A percentile compares a stretch with the other conserved stretches of the same genome.
phyloP scores from a whole-genome alignment of 2,113 vertebrate species.

The Scatophagus argus region DNA sequence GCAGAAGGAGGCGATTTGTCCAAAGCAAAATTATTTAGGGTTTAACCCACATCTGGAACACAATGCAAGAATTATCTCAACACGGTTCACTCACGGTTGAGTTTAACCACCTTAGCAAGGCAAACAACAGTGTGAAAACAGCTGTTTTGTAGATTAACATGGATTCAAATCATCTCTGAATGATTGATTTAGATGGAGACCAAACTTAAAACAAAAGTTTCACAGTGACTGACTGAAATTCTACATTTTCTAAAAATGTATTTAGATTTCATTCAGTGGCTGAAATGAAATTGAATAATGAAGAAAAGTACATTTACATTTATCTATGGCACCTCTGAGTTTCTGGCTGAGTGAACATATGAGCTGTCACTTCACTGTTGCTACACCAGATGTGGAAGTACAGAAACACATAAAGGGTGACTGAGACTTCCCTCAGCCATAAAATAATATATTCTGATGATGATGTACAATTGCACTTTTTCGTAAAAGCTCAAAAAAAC shows the following conservation, averaged over 20 bases:
- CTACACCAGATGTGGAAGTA: conserved; percentile 15
- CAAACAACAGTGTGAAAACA: conserved; percentile 25
- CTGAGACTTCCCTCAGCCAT: neutral
- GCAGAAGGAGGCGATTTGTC: conserved; percentile 19
- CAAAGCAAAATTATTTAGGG: conserved; percentile 19
- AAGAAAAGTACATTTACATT: conserved; percentile 15
- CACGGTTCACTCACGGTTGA: conserved; percentile 5
- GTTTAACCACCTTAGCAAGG: conserved; percentile 44
- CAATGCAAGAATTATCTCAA: conserved; percentile 2
- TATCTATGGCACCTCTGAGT: conserved; percentile 63
- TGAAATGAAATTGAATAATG: neutral
- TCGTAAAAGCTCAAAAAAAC: conserved; percentile 9
- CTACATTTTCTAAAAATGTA: neutral
- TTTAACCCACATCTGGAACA: conserved; percentile 30
- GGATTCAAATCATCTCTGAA: conserved; percentile 8
- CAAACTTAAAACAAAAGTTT: neutral
- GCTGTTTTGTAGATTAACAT: conserved; percentile 23
- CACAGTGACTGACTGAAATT: neutral
- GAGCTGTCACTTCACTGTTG: neutral
- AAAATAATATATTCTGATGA: conserved; percentile 11
- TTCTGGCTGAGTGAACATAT: conserved; percentile 27
- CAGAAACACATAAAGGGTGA: conserved; percentile 8
- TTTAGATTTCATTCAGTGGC: conserved; percentile 2
- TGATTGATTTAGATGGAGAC: conserved; percentile 18
- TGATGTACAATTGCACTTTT: conserved; percentile 70